Evolutionary conservation across 2,113 vertebrate species (phyloP).

Genomic region (Ifrita kowaldi): DNA sequence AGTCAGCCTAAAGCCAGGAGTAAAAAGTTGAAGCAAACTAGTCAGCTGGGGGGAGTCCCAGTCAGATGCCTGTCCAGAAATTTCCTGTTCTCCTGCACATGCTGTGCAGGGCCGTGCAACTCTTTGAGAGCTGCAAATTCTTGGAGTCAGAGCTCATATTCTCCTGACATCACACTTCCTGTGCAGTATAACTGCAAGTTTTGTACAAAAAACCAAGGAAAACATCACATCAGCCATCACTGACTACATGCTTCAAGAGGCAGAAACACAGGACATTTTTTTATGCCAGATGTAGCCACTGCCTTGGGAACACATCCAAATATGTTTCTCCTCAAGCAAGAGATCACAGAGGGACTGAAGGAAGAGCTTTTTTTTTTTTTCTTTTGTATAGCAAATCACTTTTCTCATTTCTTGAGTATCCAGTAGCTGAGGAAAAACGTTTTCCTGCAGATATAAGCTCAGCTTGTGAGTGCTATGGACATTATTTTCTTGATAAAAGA

Average conservation of each 20-base stretch:
- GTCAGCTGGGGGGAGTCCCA: not conserved
- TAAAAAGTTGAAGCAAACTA: not conserved
- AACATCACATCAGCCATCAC: not conserved
- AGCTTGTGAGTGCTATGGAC: not conserved
- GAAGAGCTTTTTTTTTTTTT: not conserved
- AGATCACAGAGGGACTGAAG: not conserved
- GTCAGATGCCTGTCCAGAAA: not conserved
- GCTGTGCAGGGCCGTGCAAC: not conserved
- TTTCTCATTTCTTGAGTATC: not conserved
- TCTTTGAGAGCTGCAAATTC: not conserved
- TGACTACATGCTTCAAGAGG: not conserved
- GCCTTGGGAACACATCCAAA: not conserved
- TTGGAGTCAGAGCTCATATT: not conserved
- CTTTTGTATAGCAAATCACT: not conserved
- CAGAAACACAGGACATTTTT: not conserved
- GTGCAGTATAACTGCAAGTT: not conserved
- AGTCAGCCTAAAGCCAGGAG: not conserved
- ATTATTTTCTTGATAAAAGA: constrained; percentile 1
- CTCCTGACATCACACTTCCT: not conserved
- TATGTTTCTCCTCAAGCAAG: not conserved
- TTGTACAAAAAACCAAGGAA: not conserved
- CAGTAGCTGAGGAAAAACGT: not conserved
- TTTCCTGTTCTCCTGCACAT: not conserved
- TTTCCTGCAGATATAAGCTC: not conserved
- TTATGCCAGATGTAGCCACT: not conserved